Percentiles rank a stretch among this genome's conserved stretches.
Conservation (phyloP, 2,888 invertebrate species). For the Vesta saturnalis region DNA sequence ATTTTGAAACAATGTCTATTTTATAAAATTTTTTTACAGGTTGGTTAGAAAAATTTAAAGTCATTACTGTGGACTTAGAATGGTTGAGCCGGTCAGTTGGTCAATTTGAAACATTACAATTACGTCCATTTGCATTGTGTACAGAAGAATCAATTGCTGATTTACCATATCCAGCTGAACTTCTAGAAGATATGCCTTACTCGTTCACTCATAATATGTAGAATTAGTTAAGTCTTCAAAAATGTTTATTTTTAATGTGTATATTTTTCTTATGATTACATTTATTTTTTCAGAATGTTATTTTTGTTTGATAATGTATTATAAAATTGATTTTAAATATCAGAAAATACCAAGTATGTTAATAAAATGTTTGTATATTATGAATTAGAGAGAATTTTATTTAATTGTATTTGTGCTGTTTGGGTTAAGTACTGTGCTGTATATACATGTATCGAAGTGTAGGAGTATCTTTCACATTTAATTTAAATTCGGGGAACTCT, state of each 20-base stretch:
- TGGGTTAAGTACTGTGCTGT: too few species aligned
- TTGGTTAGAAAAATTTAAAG: slow-evolving; percentile 54
- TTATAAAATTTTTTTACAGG: slow-evolving; percentile 53
- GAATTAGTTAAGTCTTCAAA: too few species aligned
- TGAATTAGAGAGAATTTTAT: too few species aligned
- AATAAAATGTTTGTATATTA: too few species aligned
- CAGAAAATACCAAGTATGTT: too few species aligned
- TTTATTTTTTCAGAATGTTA: too few species aligned
- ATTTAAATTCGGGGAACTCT: background rate
- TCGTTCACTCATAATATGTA: too few species aligned
- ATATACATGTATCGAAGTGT: background rate
- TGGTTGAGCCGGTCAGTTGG: slow-evolving; percentile 59
- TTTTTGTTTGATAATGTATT: too few species aligned
- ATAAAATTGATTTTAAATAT: too few species aligned
- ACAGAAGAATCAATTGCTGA: slow-evolving; percentile 52
- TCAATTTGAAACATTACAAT: slow-evolving; percentile 54
- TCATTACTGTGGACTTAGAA: slow-evolving; percentile 58
- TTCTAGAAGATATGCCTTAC: slow-evolving; percentile 47
- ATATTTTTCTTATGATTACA: too few species aligned
- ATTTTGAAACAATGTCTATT: background rate
- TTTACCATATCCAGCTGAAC: slow-evolving; percentile 54
- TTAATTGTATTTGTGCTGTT: too few species aligned
- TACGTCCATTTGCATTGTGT: slow-evolving; percentile 54
- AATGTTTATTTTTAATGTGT: too few species aligned
- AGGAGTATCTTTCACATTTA: background rate